Percentiles rank a stretch among this genome's conserved stretches.
Evolutionary conservation across 2,113 vertebrate genomes (phyloP).

Genomic region (Panurus biarmicus): DNA sequence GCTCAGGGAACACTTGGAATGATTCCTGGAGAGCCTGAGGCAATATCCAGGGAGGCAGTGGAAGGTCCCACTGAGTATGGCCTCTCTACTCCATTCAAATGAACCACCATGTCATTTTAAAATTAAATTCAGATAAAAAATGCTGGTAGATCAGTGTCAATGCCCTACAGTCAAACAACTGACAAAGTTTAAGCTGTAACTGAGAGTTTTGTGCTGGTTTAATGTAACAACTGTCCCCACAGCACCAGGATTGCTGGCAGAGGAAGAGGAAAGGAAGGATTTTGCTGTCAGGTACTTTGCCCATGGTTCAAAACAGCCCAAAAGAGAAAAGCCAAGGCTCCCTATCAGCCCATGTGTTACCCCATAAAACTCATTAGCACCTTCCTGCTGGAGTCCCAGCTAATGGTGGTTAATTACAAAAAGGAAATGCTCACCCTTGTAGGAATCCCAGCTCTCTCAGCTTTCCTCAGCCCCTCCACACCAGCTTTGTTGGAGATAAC

Average conservation of each 20-base stretch:
- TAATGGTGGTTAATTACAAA: background rate
- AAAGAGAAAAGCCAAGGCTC: background rate
- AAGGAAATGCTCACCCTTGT: slow-evolving; percentile 76
- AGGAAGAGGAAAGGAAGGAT: background rate
- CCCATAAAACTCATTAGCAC: background rate
- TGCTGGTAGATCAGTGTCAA: background rate
- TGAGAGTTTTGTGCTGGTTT: background rate
- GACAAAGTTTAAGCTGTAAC: background rate
- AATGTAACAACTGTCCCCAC: background rate
- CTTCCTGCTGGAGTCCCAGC: background rate
- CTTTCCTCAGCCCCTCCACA: slow-evolving; percentile 85
- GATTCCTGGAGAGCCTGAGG: background rate
- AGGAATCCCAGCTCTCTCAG: slow-evolving; percentile 84
- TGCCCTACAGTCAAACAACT: background rate
- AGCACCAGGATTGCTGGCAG: background rate
- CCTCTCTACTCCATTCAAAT: background rate
- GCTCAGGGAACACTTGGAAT: background rate
- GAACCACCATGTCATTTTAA: background rate
- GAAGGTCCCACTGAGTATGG: background rate
- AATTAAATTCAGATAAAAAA: background rate
- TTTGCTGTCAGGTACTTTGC: background rate
- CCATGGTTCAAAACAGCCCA: background rate
- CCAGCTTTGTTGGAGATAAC: slow-evolving; percentile 90
- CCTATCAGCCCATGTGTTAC: background rate
- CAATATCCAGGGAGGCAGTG: background rate